These are phyloP conservation scores for Sturnus vulgaris DNA, from an alignment of 2,113 vertebrate genomes.

Conservation along the genomic window DNA sequence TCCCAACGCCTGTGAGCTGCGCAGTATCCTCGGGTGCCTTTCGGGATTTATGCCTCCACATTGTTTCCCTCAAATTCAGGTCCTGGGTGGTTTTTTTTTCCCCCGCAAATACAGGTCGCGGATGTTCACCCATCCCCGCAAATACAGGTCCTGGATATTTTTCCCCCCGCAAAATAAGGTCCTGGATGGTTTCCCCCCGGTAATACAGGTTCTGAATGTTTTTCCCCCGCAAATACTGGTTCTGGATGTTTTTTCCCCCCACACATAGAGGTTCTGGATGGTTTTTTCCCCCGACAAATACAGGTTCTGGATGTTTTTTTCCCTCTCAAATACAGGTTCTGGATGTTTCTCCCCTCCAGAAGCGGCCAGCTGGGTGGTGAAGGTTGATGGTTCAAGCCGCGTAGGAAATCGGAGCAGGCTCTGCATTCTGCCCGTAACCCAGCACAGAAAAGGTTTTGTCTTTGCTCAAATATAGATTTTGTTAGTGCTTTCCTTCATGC, in stretches of 20 bases:
- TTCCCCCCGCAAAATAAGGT: too few relatives aligned
- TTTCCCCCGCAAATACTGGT: neutral
- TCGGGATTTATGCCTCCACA: neutral
- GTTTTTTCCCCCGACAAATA: neutral
- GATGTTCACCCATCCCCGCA: too few relatives aligned
- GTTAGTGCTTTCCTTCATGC: neutral
- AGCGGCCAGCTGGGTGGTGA: fast-evolving
- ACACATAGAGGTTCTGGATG: neutral
- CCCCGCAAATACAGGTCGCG: too few relatives aligned
- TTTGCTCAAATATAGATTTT: fast-evolving
- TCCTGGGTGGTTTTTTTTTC: neutral
- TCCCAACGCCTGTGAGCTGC: neutral
- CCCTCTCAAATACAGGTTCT: neutral
- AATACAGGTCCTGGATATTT: neutral
- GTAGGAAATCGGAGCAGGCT: fast-evolving
- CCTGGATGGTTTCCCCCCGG: neutral
- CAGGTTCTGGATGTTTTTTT: neutral
- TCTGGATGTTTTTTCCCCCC: neutral
- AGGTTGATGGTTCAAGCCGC: fast-evolving
- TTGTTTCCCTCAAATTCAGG: neutral
- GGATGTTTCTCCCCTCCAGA: neutral
- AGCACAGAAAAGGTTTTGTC: fast-evolving
- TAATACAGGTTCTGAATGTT: neutral
- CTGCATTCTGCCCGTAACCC: neutral
- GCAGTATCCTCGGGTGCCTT: fast-evolving